Evolutionary conservation across 2,888 invertebrate species (phyloP).

Genomic region (Nemoura dubitans): DNA sequence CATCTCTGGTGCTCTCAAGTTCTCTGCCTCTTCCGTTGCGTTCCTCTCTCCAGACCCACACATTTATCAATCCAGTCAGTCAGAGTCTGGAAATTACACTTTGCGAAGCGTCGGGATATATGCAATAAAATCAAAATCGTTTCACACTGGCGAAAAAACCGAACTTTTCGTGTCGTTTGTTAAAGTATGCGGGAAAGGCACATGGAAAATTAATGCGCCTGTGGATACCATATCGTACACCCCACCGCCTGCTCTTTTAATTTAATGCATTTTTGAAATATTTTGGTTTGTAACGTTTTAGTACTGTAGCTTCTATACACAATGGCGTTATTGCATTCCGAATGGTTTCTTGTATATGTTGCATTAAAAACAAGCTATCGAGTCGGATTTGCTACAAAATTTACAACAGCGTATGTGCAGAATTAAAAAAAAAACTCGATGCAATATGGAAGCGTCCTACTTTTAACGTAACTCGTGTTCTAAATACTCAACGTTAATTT

Average conservation of each 20-base stretch:
- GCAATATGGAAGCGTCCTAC: too few species aligned
- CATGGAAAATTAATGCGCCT: background rate
- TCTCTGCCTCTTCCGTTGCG: background rate
- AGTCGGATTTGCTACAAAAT: background rate
- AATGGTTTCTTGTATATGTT: background rate
- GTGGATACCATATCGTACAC: background rate
- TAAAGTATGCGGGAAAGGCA: background rate
- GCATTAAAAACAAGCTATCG: background rate
- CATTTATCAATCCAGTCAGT: constrained; percentile 12
- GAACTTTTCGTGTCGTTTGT: background rate
- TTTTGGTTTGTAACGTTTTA: background rate
- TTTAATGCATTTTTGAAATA: constrained; percentile 7
- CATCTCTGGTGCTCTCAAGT: background rate
- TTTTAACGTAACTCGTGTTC: too few species aligned
- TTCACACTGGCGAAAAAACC: background rate
- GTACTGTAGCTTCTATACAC: background rate
- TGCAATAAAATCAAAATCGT: background rate
- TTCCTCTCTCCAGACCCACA: background rate
- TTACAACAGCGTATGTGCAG: background rate
- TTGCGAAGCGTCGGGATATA: background rate
- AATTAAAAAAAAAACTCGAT: background rate
- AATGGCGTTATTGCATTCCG: background rate
- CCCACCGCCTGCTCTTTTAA: background rate
- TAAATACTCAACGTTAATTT: too few species aligned
- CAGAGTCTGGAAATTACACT: background rate